Evolutionary conservation across 2,113 vertebrate genomes (phyloP).

Genomic region (Pimephales promelas): DNA sequence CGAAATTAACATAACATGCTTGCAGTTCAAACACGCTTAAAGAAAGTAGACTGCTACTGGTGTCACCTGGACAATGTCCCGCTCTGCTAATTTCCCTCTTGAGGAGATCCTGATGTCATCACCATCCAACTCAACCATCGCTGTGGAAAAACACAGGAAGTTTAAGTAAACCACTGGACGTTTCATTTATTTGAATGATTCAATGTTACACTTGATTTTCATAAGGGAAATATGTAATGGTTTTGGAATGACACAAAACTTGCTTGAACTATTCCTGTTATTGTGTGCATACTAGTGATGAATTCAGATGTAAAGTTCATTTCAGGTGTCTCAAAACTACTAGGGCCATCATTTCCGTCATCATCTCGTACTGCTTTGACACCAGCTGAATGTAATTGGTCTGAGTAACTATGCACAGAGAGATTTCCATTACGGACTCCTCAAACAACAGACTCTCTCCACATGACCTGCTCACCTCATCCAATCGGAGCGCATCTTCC

Average conservation of each 20-base stretch:
- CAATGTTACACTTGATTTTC: not conserved
- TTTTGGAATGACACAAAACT: not conserved
- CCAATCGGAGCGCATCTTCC: not conserved
- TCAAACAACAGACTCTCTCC: not conserved
- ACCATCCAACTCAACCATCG: slow-evolving; percentile 94
- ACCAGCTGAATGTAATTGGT: slow-evolving; percentile 15
- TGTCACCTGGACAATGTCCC: slow-evolving; percentile 94
- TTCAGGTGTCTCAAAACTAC: slow-evolving; percentile 14
- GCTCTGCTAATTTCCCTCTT: slow-evolving; percentile 87
- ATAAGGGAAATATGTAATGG: not conserved
- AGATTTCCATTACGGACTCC: slow-evolving; percentile 8
- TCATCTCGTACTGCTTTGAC: slow-evolving; percentile 5
- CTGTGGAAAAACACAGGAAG: slow-evolving; percentile 63
- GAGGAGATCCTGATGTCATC: slow-evolving; percentile 92
- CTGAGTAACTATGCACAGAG: slow-evolving; percentile 10
- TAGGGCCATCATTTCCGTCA: slow-evolving; percentile 35
- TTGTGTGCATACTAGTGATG: not conserved
- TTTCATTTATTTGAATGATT: not conserved
- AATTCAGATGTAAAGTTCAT: not conserved
- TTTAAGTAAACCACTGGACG: not conserved
- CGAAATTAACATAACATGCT: not conserved
- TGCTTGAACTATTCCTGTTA: too few relatives aligned
- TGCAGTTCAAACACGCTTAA: not conserved
- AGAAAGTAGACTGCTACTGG: not conserved
- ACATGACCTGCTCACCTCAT: slow-evolving; percentile 28